A percentile compares a stretch with the other conserved stretches of the same genome.
These are phyloP conservation scores for Vanessa cardui DNA, from an alignment of 2,888 invertebrate genomes.

Conservation along the genomic window DNA sequence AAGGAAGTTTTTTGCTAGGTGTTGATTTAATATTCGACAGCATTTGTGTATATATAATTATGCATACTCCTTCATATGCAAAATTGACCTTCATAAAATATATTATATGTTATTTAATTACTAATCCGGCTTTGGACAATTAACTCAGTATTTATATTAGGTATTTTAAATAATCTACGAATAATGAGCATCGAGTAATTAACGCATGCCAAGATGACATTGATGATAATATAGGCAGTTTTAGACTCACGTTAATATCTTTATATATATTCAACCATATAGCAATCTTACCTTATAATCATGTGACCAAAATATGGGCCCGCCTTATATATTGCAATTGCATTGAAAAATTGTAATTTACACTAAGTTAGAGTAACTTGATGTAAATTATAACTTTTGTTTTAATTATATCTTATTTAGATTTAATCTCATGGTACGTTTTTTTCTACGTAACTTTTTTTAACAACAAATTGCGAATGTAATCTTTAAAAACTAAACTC, in stretches of 20 bases:
- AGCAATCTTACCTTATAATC: too few relatives aligned
- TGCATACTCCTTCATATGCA: background rate
- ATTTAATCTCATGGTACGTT: too few relatives aligned
- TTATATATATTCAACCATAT: too few relatives aligned
- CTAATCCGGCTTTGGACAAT: constrained; percentile 1
- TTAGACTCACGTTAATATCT: background rate
- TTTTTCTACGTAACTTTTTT: too few relatives aligned
- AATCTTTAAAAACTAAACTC: too few relatives aligned
- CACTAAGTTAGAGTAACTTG: too few relatives aligned
- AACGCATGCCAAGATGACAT: constrained; percentile 1
- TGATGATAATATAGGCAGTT: constrained; percentile 1
- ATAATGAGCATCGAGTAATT: background rate
- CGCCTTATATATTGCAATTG: too few relatives aligned
- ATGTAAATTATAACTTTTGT: too few relatives aligned
- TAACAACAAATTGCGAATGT: too few relatives aligned
- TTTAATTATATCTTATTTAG: too few relatives aligned
- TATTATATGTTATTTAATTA: background rate
- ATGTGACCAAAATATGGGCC: too few relatives aligned
- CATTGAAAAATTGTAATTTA: background rate
- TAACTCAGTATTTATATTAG: constrained; percentile 1
- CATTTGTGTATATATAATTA: background rate
- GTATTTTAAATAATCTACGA: background rate
- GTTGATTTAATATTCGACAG: background rate
- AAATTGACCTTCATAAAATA: background rate
- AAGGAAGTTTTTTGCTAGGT: too few relatives aligned